phyloP scores from a whole-genome alignment of 2,888 invertebrate genomes.

The Cenopis cana region DNA sequence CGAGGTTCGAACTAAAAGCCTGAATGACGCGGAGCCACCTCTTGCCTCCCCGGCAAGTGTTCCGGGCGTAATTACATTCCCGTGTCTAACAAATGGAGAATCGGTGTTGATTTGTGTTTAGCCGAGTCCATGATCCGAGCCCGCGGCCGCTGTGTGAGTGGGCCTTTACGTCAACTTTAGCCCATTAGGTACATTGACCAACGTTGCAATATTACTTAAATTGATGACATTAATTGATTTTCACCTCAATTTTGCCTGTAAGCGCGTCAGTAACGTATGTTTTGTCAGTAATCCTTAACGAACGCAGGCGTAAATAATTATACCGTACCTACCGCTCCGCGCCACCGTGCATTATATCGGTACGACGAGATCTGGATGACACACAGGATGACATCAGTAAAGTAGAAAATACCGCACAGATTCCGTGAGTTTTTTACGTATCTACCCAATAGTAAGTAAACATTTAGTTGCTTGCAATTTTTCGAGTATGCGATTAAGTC shows the following conservation, averaged over 20 bases:
- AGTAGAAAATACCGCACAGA: too few relatives aligned
- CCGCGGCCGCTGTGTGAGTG: slow-evolving; percentile 46
- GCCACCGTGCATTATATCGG: too few relatives aligned
- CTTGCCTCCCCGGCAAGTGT: slow-evolving; percentile 70
- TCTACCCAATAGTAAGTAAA: too few relatives aligned
- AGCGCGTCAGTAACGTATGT: too few relatives aligned
- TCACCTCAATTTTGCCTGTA: background rate
- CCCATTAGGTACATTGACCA: slow-evolving; percentile 15
- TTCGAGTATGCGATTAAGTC: too few relatives aligned
- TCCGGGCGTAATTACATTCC: slow-evolving; percentile 86
- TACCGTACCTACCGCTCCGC: too few relatives aligned
- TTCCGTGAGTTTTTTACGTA: too few relatives aligned
- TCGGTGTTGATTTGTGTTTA: slow-evolving; percentile 86
- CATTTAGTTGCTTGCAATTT: too few relatives aligned
- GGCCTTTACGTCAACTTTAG: slow-evolving; percentile 31
- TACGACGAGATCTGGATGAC: too few relatives aligned
- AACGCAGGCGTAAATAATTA: background rate
- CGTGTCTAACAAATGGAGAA: slow-evolving; percentile 87
- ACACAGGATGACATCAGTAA: too few relatives aligned
- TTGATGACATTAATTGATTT: background rate
- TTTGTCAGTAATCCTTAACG: background rate
- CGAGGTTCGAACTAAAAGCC: slow-evolving; percentile 79
- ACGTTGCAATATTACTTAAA: slow-evolving; percentile 4
- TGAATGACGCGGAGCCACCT: slow-evolving; percentile 73
- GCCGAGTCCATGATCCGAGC: slow-evolving; percentile 74